These are phyloP conservation scores for Drosophila mimetica DNA, from an alignment of 2,888 invertebrate genomes.

Conservation along the genomic window DNA sequence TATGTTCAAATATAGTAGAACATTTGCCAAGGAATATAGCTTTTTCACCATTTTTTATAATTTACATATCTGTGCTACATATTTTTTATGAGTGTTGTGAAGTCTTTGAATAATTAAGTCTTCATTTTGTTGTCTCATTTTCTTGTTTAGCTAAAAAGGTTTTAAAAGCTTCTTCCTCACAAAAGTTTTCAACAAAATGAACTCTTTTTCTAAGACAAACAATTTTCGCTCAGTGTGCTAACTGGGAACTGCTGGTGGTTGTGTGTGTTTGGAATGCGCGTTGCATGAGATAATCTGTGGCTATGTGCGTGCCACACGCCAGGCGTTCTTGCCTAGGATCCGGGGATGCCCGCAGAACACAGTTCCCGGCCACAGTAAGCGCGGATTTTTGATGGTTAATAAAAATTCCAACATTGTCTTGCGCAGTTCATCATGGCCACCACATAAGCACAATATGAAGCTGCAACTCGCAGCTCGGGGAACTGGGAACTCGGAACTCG, in stretches of 20 bases:
- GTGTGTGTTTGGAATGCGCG: constrained; percentile 61
- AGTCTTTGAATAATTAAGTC: too few relatives aligned
- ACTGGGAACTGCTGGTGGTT: constrained; percentile 15
- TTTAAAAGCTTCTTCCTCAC: too few relatives aligned
- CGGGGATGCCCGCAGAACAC: constrained; percentile 7
- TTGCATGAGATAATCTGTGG: constrained; percentile 76
- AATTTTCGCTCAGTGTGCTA: not conserved
- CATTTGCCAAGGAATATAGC: too few relatives aligned
- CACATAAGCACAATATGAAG: constrained; percentile 39
- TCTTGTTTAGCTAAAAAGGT: too few relatives aligned
- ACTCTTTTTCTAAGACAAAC: not conserved
- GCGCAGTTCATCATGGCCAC: constrained; percentile 74
- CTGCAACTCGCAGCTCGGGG: constrained; percentile 11
- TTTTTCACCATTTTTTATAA: too few relatives aligned
- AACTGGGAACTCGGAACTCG: not conserved
- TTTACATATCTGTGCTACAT: too few relatives aligned
- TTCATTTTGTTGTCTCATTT: too few relatives aligned
- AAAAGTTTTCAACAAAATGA: too few relatives aligned
- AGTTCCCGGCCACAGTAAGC: constrained; percentile 29
- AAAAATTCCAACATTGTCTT: constrained; percentile 82
- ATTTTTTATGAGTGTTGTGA: too few relatives aligned
- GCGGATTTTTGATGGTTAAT: constrained; percentile 81
- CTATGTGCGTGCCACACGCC: constrained; percentile 76
- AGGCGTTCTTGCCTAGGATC: constrained; percentile 49
- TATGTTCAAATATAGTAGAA: too few relatives aligned